These are phyloP conservation scores for Eupithecia vulgata DNA, from an alignment of 2,888 invertebrate genomes.

Conservation along the genomic window DNA sequence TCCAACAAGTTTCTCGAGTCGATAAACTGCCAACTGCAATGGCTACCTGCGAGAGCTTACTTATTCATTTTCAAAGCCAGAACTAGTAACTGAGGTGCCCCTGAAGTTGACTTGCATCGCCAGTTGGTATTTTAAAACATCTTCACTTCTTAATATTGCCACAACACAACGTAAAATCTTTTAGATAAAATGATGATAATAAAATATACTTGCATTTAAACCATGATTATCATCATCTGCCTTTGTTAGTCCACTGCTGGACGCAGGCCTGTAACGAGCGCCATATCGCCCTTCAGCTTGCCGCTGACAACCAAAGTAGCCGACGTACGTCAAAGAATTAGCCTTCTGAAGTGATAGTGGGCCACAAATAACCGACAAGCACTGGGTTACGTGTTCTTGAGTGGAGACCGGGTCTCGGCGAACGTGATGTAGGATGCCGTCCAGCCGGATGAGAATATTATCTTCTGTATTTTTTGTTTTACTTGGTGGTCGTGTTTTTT, in stretches of 20 bases:
- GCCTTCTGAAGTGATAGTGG: too few relatives aligned
- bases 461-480: not conserved
- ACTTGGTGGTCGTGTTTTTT: not conserved
- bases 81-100: not conserved
- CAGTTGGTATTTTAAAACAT: not conserved
- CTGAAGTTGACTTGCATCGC: not conserved
- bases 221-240: not conserved
- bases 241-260: too few relatives aligned
- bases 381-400: too few relatives aligned
- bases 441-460: too few relatives aligned
- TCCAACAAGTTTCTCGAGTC: not conserved
- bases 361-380: too few relatives aligned
- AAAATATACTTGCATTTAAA: not conserved
- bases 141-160: not conserved
- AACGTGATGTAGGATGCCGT: too few relatives aligned
- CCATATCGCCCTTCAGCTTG: too few relatives aligned
- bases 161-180: not conserved
- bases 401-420: too few relatives aligned
- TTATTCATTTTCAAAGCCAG: conserved; percentile 1
- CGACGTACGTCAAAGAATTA: too few relatives aligned
- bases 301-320: too few relatives aligned
- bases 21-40: not conserved
- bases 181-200: not conserved
- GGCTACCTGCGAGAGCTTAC: conserved; percentile 1
- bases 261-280: not conserved